Base-by-base conservation (phyloP, 2,888 invertebrate species). In the Acleris literana region DNA sequence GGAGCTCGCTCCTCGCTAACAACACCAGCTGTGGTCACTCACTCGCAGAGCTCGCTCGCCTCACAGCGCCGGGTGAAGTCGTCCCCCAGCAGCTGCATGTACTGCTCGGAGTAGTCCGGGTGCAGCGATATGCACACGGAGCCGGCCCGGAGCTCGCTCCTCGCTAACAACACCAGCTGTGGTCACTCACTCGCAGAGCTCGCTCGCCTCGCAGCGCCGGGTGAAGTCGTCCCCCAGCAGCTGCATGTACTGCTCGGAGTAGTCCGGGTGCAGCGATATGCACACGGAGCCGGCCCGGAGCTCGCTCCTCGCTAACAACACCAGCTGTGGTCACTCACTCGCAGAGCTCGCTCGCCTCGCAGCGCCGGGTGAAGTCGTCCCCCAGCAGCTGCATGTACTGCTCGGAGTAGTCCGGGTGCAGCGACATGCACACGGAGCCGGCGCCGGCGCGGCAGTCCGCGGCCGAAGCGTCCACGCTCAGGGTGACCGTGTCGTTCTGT, bases 351-450 rank as follows among this genome's bases (percentile, higher is more conserved):
- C 48, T 20, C 0, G 80, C 80, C 2, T 69, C 69, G 5, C 80
- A 81, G 29, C 87, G 85, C 0, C 70, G 77, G 0, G 69, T 53
- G 0, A 72, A 71, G 22, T 80, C 84, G 0, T 82, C 85, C 0
- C 81, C 82, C 56, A 86, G 83, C 1, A 91, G 75, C n/a, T 60
- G 54, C 57, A 75, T 66, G 70, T 81, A 90, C 1, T 74, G 71
- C 0, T 18, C 53, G 5, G 78, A 71, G 67, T 72, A 76, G 0
- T 67, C 64, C n/a, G 77, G 80, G 57, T 81, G 75, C 61, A 90
- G 70, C 0, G 82, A 72, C 9, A 88, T 71, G 33, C 90, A 89
- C 0, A 89, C 76, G 68, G 71, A 81, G 5, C 88, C 86, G 0
- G 71, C 55, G n/a, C 72, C 70, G 1, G 74, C 70, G 5, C 72